Percentiles rank a stretch among this genome's conserved stretches.
phyloP scores from a whole-genome alignment of 2,888 invertebrate species.

The Drosophila mimetica region DNA sequence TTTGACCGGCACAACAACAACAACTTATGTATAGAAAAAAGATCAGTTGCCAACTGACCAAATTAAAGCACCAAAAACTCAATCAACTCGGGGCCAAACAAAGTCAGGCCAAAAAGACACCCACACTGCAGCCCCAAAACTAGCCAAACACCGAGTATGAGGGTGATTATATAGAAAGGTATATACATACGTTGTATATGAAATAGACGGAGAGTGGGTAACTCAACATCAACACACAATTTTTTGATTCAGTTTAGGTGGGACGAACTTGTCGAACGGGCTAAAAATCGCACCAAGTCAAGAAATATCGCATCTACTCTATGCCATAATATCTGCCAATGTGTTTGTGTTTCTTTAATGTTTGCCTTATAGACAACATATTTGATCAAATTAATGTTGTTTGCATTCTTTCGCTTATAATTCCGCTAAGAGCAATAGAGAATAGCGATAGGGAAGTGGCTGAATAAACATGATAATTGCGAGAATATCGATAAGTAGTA shows the following conservation, averaged over 20 bases:
- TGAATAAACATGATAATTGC: slow-evolving; percentile 10
- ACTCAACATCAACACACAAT: slow-evolving; percentile 59
- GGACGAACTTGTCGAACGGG: slow-evolving; percentile 75
- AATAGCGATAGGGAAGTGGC: background rate
- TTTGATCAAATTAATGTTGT: slow-evolving; percentile 67
- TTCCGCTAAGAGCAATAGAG: slow-evolving; percentile 54
- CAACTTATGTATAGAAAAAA: slow-evolving; percentile 19
- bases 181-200: slow-evolving; percentile 7
- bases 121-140: slow-evolving; percentile 58
- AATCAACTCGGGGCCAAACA: slow-evolving; percentile 53
- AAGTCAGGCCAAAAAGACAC: slow-evolving; percentile 53
- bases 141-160: slow-evolving; percentile 44
- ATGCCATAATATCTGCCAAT: slow-evolving; percentile 33
- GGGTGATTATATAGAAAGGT: slow-evolving; percentile 20
- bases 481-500: background rate
- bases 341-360: slow-evolving; percentile 21
- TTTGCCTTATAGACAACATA: slow-evolving; percentile 44
- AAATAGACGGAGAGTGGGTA: background rate
- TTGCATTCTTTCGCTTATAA: slow-evolving; percentile 59
- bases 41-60: slow-evolving; percentile 62
- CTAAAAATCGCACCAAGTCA: slow-evolving; percentile 71
- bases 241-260: slow-evolving; percentile 63
- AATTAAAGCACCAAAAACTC: slow-evolving; percentile 60
- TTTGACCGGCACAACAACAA: slow-evolving; percentile 38
- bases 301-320: slow-evolving; percentile 61